A percentile compares a stretch with the other conserved stretches of the same genome.
phyloP scores from a whole-genome alignment of 2,888 invertebrate genomes.

The Mythimna vitellina region DNA sequence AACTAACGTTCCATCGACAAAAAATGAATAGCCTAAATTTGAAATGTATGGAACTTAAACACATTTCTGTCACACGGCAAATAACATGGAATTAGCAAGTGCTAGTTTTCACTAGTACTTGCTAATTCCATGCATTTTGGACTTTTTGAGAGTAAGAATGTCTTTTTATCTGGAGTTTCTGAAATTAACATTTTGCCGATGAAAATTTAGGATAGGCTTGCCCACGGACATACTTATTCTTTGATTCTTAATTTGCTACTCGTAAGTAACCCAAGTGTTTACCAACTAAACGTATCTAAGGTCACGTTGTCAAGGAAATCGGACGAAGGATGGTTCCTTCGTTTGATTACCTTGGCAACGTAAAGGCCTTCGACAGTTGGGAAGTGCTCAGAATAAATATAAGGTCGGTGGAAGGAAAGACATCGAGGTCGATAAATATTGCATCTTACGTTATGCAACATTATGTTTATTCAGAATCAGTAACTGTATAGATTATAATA shows the following conservation, averaged over 20 bases:
- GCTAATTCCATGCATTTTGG: background rate
- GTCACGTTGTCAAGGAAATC: background rate
- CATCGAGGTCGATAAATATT: constrained; percentile 18
- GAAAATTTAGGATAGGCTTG: background rate
- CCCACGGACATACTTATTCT: background rate
- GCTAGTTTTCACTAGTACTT: no score
- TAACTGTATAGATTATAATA: no score
- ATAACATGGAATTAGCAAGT: no score
- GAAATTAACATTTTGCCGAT: background rate
- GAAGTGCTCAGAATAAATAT: constrained; percentile 25
- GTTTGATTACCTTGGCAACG: no score
- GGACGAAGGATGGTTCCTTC: no score
- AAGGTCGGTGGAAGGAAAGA: constrained; percentile 11
- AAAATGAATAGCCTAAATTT: no score
- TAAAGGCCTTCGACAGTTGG: background rate
- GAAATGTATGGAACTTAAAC: no score
- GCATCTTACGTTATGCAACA: background rate
- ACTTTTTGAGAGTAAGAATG: background rate
- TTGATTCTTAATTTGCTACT: background rate
- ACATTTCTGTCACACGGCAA: no score
- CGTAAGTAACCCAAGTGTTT: background rate
- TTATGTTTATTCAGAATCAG: no score
- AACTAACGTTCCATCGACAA: no score
- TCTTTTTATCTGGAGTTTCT: background rate
- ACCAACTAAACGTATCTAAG: background rate